Evolutionary conservation across 2,888 invertebrate genomes (phyloP), one percentile per base, ranked within the genome.

Genomic region (Pristionchus entomophagus): DNA sequence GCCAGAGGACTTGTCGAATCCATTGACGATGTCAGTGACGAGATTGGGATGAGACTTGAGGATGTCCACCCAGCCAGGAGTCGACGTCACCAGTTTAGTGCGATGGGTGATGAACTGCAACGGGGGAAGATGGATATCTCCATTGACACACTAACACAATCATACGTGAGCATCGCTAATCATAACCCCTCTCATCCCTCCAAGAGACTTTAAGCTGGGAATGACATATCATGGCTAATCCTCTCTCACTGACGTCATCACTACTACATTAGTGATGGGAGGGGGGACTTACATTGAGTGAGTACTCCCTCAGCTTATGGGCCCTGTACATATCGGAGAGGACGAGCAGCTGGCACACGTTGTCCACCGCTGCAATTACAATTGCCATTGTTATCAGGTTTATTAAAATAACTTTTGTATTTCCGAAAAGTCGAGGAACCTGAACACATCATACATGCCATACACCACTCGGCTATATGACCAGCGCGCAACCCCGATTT

Each of bases 271-370:
- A 45, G 45, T 14, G 14, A 45, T 6, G 45, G 45, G 14, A 45
- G 14, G 12, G n/a, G 5, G 14, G 26, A 69, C 69, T n/a, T n/a
- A 90, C 91, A 86, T 88, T 91, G 62, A 93, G 89, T 26, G 92
- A 91, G 35, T 91, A 87, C 17, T 89, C 87, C 35, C 91, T 87
- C 73, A 93, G 86, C 14, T 87, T 86, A 4, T 88, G 87, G 12
- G 93, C 92, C 26, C 89, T 82, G 87, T 91, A 93, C 86, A 92
- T 87, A 87, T 93, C 93, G 73, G 91, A 91, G 8, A 93, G 88
- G 69, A 93, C 92, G 62, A 94, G 89, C 41, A 93, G 87, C 35
- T 91, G 90, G 81, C 93, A 93, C 45, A 91, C 92, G 86, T 93
- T 93, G 10, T 93, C 93, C 38, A 88, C 81, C 10, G 89, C 88